These are phyloP conservation scores for Struthio camelus DNA, from an alignment of 2,113 vertebrate species.

Conservation along the genomic window DNA sequence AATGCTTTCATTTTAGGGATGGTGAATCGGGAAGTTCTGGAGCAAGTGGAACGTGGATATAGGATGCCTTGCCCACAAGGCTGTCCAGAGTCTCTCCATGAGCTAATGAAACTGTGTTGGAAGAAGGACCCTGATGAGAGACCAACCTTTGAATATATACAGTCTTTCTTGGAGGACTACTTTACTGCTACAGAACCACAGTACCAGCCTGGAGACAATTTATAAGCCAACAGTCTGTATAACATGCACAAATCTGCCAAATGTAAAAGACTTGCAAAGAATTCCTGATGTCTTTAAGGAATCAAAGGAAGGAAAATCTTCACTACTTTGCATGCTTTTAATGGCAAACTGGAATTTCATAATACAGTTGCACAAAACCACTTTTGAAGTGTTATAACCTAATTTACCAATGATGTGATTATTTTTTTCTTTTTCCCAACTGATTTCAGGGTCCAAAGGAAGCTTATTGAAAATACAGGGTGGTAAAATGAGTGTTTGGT, in stretches of 20 bases:
- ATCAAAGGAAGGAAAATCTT: slow-evolving; percentile 74
- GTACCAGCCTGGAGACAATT: slow-evolving; percentile 96
- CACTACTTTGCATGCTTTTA: slow-evolving; percentile 76
- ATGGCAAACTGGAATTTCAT: slow-evolving; percentile 83
- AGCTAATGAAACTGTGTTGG: slow-evolving; percentile 96
- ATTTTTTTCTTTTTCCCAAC: slow-evolving; percentile 44
- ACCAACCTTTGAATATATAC: slow-evolving; percentile 96
- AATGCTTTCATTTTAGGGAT: slow-evolving; percentile 80
- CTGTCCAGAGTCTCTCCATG: slow-evolving; percentile 93
- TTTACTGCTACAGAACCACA: slow-evolving; percentile 97
- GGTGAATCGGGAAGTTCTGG: slow-evolving; percentile 95
- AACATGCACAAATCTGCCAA: slow-evolving; percentile 77
- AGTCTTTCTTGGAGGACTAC: slow-evolving; percentile 97
- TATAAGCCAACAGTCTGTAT: slow-evolving; percentile 80
- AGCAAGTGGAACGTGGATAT: slow-evolving; percentile 94
- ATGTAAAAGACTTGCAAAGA: slow-evolving; percentile 73
- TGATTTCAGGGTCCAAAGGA: slow-evolving; percentile 78
- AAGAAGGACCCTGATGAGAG: slow-evolving; percentile 96
- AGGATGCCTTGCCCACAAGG: slow-evolving; percentile 95
- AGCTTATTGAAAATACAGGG: slow-evolving; percentile 21
- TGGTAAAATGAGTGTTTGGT: slow-evolving; percentile 47
- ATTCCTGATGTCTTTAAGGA: slow-evolving; percentile 67
- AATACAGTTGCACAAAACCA: slow-evolving; percentile 82
- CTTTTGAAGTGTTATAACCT: slow-evolving; percentile 78
- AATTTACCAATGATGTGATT: slow-evolving; percentile 75